Conservation (phyloP, 2,888 invertebrate species). For the Drosophila austrosaltans region DNA sequence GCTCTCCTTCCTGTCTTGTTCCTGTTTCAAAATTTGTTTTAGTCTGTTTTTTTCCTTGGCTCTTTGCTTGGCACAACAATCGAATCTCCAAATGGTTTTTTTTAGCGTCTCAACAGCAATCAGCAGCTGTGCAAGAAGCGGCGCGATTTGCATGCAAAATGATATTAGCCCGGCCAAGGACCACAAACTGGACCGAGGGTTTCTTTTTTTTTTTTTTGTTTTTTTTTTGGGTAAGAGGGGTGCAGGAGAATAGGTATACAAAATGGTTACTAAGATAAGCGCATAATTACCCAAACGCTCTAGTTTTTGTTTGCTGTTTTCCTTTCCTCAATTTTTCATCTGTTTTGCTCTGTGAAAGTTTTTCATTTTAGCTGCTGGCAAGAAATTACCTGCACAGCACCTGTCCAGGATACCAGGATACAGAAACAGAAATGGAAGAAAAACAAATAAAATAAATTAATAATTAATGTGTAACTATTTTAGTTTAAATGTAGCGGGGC, state of each 20-base stretch:
- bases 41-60: slow-evolving; percentile 20
- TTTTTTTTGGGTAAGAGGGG: too few relatives aligned
- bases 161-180: slow-evolving; percentile 51
- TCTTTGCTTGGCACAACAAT: slow-evolving; percentile 50
- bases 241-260: slow-evolving; percentile 19
- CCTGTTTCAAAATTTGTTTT: slow-evolving; percentile 22
- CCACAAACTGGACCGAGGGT: neutral
- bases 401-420: neutral
- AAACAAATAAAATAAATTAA: slow-evolving; percentile 56
- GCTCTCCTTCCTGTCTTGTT: slow-evolving; percentile 12
- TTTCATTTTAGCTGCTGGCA: slow-evolving; percentile 28
- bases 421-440: neutral
- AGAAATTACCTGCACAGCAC: slow-evolving; percentile 35
- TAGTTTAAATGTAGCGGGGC: slow-evolving; percentile 8
- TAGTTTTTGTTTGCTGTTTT: slow-evolving; percentile 31
- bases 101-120: slow-evolving; percentile 40
- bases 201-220: too few relatives aligned
- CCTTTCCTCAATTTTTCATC: slow-evolving; percentile 12
- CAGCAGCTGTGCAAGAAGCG: slow-evolving; percentile 60
- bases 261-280: slow-evolving; percentile 64
- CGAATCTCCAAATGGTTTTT: slow-evolving; percentile 49
- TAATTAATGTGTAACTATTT: slow-evolving; percentile 63
- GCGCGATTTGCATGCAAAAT: slow-evolving; percentile 70
- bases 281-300: slow-evolving; percentile 61
- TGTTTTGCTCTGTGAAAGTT: slow-evolving; percentile 12